A percentile compares a stretch with the other conserved stretches of the same genome.
Evolutionary conservation across 1,140 invertebrate species (phyloP).

Genomic region (Drosophila bifasciata): DNA sequence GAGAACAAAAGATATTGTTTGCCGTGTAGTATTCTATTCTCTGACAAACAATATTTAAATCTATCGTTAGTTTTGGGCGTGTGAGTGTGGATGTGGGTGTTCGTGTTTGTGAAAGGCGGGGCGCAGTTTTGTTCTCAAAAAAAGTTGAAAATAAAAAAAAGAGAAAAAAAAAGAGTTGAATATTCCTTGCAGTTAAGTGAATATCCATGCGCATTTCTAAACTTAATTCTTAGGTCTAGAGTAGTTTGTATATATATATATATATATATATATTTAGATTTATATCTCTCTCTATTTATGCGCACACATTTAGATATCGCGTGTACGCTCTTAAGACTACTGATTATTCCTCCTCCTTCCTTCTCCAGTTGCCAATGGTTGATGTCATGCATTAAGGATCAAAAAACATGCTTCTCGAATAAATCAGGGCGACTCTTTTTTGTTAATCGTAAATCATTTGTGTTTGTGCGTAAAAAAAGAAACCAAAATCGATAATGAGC

Average conservation of each 20-base stretch:
- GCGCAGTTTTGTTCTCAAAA: slow-evolving; percentile 38
- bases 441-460: slow-evolving; percentile 6
- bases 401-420: slow-evolving; percentile 32
- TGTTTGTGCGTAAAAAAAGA: slow-evolving; percentile 31
- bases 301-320: slow-evolving; percentile 40
- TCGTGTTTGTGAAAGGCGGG: slow-evolving; percentile 42
- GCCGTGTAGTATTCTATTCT: slow-evolving; percentile 6
- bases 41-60: slow-evolving; percentile 12
- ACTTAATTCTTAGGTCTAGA: slow-evolving; percentile 46
- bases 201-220: slow-evolving; percentile 47
- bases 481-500: slow-evolving; percentile 50
- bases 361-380: slow-evolving; percentile 18
- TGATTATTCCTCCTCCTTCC: slow-evolving; percentile 31
- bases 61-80: slow-evolving; percentile 2
- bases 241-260: slow-evolving; percentile 24
- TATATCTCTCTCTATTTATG: slow-evolving; percentile 17
- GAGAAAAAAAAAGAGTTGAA: slow-evolving; percentile 9
- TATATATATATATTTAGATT: slow-evolving; percentile 29
- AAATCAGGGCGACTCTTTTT: slow-evolving; percentile 14
- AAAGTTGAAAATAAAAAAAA: slow-evolving; percentile 17
- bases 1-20: slow-evolving; percentile 20
- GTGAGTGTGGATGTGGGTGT: slow-evolving; percentile 2
- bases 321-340: slow-evolving; percentile 51
- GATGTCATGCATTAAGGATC: slow-evolving; percentile 20
- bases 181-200: slow-evolving; percentile 23